Evolutionary conservation across 1,140 invertebrate species (phyloP).

Genomic region (Patella vulgata): DNA sequence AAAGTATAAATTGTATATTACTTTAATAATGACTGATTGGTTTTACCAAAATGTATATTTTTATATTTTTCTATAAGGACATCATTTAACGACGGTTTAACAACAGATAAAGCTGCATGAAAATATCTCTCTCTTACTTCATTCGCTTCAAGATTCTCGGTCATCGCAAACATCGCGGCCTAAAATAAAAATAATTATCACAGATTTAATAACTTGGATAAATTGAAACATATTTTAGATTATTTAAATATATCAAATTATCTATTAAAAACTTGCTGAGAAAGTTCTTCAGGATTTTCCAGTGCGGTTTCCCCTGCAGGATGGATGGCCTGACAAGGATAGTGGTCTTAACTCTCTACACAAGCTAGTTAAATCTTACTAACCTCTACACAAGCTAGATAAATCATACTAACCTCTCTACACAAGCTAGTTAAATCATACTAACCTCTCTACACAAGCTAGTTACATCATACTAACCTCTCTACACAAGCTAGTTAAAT

Average conservation of each 20-base stretch:
- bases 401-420: no score
- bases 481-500: no score
- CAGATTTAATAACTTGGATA: neutral
- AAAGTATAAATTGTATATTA: no score
- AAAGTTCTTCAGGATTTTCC: no score
- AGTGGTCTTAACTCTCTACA: neutral
- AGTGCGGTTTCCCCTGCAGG: neutral
- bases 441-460: no score
- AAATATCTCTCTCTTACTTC: conserved; percentile 47
- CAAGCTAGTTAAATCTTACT: neutral
- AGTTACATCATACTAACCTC: no score
- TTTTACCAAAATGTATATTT: conserved; percentile 3
- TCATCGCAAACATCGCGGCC: conserved; percentile 57
- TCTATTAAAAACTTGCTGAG: neutral
- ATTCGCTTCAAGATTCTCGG: conserved; percentile 49
- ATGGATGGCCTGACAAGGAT: neutral
- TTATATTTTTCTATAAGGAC: conserved; percentile 65
- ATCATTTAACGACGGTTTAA: conserved; percentile 57
- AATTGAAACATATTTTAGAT: neutral
- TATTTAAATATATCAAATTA: neutral
- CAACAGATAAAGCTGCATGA: conserved; percentile 33
- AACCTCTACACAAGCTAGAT: no score
- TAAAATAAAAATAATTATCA: conserved; percentile 42
- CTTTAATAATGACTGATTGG: no score
- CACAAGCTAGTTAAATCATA: no score